Evolutionary conservation across 2,113 vertebrate genomes (phyloP).

Genomic region (Heliornis fulica): DNA sequence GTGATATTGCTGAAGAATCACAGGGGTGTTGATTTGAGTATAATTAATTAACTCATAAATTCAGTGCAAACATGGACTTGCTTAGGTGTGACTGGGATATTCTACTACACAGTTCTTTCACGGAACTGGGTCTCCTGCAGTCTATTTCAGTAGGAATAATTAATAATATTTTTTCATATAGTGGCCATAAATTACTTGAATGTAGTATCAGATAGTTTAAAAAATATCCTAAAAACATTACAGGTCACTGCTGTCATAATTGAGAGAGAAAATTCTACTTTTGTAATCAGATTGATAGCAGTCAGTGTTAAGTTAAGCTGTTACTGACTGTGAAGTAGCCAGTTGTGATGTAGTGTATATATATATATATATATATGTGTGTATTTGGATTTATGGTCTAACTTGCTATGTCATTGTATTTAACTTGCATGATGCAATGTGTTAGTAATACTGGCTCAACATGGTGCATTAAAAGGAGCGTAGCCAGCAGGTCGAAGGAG

Average conservation of each 20-base stretch:
- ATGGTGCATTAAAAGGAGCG: no score
- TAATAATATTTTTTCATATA: background rate
- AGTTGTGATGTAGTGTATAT: background rate
- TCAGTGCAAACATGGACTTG: background rate
- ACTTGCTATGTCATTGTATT: background rate
- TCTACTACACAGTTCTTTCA: background rate
- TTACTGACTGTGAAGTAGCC: background rate
- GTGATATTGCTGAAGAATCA: background rate
- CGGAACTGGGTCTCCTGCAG: background rate
- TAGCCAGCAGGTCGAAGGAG: no score
- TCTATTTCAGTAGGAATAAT: background rate
- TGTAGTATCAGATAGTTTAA: background rate
- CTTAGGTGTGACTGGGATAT: background rate
- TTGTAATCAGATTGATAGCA: background rate
- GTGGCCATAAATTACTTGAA: background rate
- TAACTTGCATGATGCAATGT: background rate
- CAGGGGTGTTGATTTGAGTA: background rate
- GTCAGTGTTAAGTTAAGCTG: background rate
- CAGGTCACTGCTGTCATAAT: background rate
- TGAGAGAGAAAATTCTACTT: background rate
- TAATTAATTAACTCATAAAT: background rate
- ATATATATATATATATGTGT: no score
- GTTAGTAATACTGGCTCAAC: background rate
- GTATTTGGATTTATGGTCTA: background rate
- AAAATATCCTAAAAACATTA: background rate